phyloP scores from a whole-genome alignment of 2,797 vertebrate species.

The Gymnodraco acuticeps region DNA sequence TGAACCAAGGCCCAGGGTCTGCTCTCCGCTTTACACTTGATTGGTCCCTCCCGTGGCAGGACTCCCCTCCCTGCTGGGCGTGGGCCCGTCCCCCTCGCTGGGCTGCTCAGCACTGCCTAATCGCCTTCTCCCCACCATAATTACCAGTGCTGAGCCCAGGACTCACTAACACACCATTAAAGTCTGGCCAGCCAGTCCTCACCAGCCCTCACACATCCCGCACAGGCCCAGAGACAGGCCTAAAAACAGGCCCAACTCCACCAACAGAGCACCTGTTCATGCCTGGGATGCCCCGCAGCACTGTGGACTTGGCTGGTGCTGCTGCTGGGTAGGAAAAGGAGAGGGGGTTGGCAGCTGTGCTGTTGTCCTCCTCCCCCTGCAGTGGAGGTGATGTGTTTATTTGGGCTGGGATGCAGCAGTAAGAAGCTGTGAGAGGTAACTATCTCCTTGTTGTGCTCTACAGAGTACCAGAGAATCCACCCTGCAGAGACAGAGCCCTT shows the following conservation, averaged over 20 bases:
- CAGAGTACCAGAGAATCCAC: slow-evolving; percentile 76
- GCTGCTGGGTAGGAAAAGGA: slow-evolving; percentile 59
- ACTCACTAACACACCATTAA: slow-evolving; percentile 81
- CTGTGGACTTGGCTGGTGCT: slow-evolving; percentile 73
- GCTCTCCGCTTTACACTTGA: slow-evolving; percentile 97
- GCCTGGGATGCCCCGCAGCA: slow-evolving; percentile 74
- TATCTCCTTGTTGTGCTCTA: slow-evolving; percentile 77
- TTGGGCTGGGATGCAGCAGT: slow-evolving; percentile 74
- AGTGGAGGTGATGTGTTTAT: slow-evolving; percentile 84
- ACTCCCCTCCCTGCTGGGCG: slow-evolving; percentile 90
- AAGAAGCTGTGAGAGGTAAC: slow-evolving; percentile 77
- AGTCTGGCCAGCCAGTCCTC: slow-evolving; percentile 71
- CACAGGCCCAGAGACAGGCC: slow-evolving; percentile 63
- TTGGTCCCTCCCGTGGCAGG: slow-evolving; percentile 94
- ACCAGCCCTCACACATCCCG: slow-evolving; percentile 68
- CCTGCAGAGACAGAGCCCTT: slow-evolving; percentile 79
- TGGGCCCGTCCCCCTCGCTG: slow-evolving; percentile 92
- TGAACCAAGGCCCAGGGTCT: slow-evolving; percentile 95
- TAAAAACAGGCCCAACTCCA: slow-evolving; percentile 60
- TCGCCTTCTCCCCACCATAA: slow-evolving; percentile 93
- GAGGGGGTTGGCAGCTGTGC: slow-evolving; percentile 70
- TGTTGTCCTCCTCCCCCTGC: slow-evolving; percentile 69
- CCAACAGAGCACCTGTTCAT: slow-evolving; percentile 74
- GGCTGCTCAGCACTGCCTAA: slow-evolving; percentile 91
- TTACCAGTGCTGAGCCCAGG: slow-evolving; percentile 86